Evolutionary conservation across 2,113 vertebrate species (phyloP), one percentile per base, ranked within the genome.

Genomic region (Nipponia nippon): DNA sequence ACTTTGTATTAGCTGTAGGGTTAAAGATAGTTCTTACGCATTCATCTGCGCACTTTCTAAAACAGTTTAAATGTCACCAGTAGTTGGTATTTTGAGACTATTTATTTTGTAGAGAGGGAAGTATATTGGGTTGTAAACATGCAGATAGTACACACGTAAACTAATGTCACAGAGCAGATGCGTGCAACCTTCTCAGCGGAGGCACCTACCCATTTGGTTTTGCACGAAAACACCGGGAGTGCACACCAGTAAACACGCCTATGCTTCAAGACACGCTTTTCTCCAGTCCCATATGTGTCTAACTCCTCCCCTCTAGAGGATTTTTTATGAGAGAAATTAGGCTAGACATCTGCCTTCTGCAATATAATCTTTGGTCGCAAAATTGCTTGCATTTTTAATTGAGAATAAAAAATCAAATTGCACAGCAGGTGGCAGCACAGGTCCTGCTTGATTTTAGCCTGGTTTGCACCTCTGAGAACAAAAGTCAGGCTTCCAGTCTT

Each of bases 401-500:
- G 21, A 21, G 42, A 67, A 11, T 38, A 23, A 46, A 59, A 55
- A 50, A 22, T 3, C 46, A n/a, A 21, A 9, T 12, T 42, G 67
- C 22, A 42, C 97, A 92, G 73, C 89, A 96, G 96, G 89, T 82
- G 95, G 94, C 97, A 97, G 94, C 78, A 65, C 90, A 2, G 22
- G 18, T 53, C 73, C 95, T 70, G 73, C 42, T 76, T 59, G 67
- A 20, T 23, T 58, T 70, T 6, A 70, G 40, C 44, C 46, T 26
- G 46, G 11, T 49, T 61, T 82, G 52, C 30, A 29, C 36, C 72
- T 58, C 2, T 3, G n/a, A 67, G 38, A 3, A 29, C 9, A 47
- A 15, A 52, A 56, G 11, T 15, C 65, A 30, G 21, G 10, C 17
- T 59, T 29, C 62, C 34, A 38, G 34, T 22, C 13, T 10, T 6